phyloP scores from a whole-genome alignment of 2,797 vertebrate genomes.

The Anguilla anguilla region DNA sequence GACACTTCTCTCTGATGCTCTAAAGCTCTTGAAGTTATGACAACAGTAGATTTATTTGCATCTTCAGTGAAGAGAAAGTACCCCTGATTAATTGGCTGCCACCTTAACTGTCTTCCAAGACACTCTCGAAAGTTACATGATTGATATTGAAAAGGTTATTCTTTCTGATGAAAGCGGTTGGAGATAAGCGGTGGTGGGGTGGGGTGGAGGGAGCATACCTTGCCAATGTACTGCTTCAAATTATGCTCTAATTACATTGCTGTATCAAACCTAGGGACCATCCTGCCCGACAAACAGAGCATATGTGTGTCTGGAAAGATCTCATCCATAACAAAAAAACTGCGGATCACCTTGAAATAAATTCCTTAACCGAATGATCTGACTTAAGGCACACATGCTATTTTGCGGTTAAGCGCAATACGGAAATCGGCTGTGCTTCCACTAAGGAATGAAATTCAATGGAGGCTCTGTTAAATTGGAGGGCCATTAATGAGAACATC shows the following conservation, averaged over 20 bases:
- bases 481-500: constrained; percentile 61
- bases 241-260: neutral
- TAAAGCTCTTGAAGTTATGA: neutral
- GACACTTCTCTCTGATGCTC: neutral
- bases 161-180: constrained; percentile 1
- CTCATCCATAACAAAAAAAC: neutral
- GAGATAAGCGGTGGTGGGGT: neutral
- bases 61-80: neutral
- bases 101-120: constrained; percentile 1
- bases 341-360: neutral
- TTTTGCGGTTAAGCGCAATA: constrained; percentile 40
- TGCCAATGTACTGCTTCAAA: neutral
- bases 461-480: constrained; percentile 64
- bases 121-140: neutral
- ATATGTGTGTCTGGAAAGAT: neutral
- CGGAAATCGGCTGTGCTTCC: constrained; percentile 52
- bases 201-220: neutral
- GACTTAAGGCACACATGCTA: no score
- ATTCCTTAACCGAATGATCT: neutral
- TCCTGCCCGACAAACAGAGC: neutral
- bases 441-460: constrained; percentile 62
- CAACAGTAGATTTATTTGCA: neutral
- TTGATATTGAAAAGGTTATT: constrained; percentile 23
- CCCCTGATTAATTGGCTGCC: constrained; percentile 21
- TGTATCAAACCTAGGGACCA: neutral